Conservation (phyloP, 2,888 invertebrate genomes). For the Polymixis flavicincta region DNA sequence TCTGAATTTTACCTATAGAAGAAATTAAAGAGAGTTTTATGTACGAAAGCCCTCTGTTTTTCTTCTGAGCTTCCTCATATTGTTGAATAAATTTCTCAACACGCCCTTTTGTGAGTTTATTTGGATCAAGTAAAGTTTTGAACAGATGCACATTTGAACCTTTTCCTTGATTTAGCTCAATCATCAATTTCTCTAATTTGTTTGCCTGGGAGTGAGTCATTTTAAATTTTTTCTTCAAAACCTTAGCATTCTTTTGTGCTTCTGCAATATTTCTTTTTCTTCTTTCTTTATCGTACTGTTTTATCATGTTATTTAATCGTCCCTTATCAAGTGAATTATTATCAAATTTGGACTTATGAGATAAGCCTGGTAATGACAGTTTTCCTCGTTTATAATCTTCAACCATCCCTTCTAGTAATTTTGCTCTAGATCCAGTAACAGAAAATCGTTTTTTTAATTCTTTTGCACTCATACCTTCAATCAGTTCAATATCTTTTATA, state of each 20-base stretch:
- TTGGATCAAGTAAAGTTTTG: slow-evolving; percentile 42
- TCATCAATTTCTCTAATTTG: slow-evolving; percentile 41
- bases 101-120: slow-evolving; percentile 47
- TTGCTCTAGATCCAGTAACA: slow-evolving; percentile 64
- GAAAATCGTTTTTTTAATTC: slow-evolving; percentile 67
- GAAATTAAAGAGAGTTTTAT: slow-evolving; percentile 34
- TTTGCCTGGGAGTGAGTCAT: slow-evolving; percentile 28
- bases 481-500: slow-evolving; percentile 65
- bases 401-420: slow-evolving; percentile 69
- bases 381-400: slow-evolving; percentile 68
- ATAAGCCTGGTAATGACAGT: slow-evolving; percentile 65
- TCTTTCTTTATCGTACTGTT: slow-evolving; percentile 61
- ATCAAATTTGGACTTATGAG: slow-evolving; percentile 59
- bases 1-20: slow-evolving; percentile 38
- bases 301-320: slow-evolving; percentile 63
- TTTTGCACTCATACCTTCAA: slow-evolving; percentile 59
- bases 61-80: slow-evolving; percentile 35
- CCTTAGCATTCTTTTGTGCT: slow-evolving; percentile 32
- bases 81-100: slow-evolving; percentile 42
- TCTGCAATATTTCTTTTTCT: slow-evolving; percentile 48
- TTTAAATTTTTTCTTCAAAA: slow-evolving; percentile 47
- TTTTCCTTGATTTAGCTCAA: slow-evolving; percentile 34
- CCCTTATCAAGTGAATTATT: slow-evolving; percentile 64
- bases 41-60: slow-evolving; percentile 47
- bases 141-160: slow-evolving; percentile 36